Base-by-base conservation (phyloP, 2,797 vertebrate species). In the Jordanella pulchra region DNA sequence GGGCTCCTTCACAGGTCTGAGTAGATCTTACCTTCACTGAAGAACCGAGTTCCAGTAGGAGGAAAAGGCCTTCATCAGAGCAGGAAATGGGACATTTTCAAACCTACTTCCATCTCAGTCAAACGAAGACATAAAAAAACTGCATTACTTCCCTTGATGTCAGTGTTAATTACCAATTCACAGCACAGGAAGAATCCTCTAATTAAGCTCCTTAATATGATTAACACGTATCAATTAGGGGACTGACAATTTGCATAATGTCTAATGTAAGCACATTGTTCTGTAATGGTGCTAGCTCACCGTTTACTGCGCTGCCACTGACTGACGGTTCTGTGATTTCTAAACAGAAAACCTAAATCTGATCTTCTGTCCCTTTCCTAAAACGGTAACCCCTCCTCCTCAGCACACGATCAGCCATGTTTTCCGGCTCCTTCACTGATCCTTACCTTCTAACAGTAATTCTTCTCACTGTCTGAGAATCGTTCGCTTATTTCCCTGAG, bases 201-300 rank as follows among this genome's bases (percentile, higher is more conserved):
- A 97, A 99, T 99, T 98, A 98, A 97, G 96, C 96, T 95, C 96
- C 95, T 97, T 97, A 98, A 97, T 97, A 97, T 97, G 97, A 98
- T 99, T 98, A 98, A 97, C 97, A 97, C 95, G 95, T 97, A 96
- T 97, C 97, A 95, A 94, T 95, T 95, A 95, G 89, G 85, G 80
- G 54, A 81, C 95, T 97, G 97, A 96, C 97, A 97, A 97, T 97
- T 97, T 97, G 96, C 96, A 98, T 97, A 97, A 97, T 95, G 96
- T 96, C 95, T 96, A 96, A 97, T 96, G 95, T 95, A 91, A 96
- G 94, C 95, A 96, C 94, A 94, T 96, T 95, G 96, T 95, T 95
- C 96, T 95, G 87, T 87, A 85, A 89, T 85, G 78, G 80, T 80
- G 80, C 89, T 90, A 88, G 84, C 65, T 72, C 78, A 56, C 74